Evolutionary conservation across 2,797 vertebrate genomes (phyloP).

Genomic region (Sebastes taczanowskii): DNA sequence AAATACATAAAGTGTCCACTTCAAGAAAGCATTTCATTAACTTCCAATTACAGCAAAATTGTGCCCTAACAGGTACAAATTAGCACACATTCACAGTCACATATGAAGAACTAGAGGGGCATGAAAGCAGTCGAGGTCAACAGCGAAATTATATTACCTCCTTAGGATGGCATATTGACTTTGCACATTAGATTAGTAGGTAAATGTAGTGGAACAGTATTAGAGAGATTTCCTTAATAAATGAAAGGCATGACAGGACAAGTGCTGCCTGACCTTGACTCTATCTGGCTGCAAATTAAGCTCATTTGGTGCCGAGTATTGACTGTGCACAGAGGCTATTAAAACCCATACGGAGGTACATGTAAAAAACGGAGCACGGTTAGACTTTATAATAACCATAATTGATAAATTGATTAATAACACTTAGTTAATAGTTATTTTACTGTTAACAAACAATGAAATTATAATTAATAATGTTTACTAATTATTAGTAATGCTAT

Average conservation of each 20-base stretch:
- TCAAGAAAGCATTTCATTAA: constrained; percentile 53
- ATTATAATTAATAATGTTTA: too few relatives aligned
- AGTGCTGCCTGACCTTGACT: constrained; percentile 56
- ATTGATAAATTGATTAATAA: too few relatives aligned
- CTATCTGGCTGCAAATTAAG: constrained; percentile 31
- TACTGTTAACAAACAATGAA: too few relatives aligned
- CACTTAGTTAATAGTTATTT: too few relatives aligned
- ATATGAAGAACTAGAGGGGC: constrained; percentile 24
- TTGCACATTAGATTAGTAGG: constrained; percentile 70
- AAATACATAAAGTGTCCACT: constrained; percentile 71
- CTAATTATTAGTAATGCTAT: too few relatives aligned
- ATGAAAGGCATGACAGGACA: constrained; percentile 49
- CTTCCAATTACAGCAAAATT: constrained; percentile 45
- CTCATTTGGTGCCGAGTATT: constrained; percentile 47
- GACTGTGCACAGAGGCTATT: constrained; percentile 33
- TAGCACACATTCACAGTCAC: constrained; percentile 22
- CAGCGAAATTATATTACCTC: constrained; percentile 64
- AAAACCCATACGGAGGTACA: constrained; percentile 37
- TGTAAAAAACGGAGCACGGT: constrained; percentile 35
- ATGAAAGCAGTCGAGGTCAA: constrained; percentile 38
- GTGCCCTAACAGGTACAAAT: constrained; percentile 50
- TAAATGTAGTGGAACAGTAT: constrained; percentile 62
- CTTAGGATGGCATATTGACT: constrained; percentile 67
- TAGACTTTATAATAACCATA: too few relatives aligned
- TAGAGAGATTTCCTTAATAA: constrained; percentile 57